Percentiles rank a stretch among this genome's conserved stretches.
Conservation (phyloP, 2,888 invertebrate genomes). For the Pediacus dermestoides region DNA sequence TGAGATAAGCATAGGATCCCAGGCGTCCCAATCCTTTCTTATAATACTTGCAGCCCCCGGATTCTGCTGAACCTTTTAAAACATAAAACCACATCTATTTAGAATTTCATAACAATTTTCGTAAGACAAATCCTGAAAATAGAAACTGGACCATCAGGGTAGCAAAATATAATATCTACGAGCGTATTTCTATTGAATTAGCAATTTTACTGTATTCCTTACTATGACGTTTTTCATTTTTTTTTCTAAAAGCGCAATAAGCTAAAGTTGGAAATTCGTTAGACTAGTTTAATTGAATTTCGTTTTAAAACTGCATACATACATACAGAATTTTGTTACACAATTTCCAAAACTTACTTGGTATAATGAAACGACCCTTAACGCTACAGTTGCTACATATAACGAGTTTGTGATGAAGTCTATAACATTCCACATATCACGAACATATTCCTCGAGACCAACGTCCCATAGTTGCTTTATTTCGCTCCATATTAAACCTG, state of each 20-base stretch:
- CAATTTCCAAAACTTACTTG: slow-evolving; percentile 61
- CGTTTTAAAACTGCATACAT: too few relatives aligned
- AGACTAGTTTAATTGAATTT: too few relatives aligned
- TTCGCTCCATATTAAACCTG: slow-evolving; percentile 97
- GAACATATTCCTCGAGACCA: slow-evolving; percentile 91
- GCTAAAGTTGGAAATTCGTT: too few relatives aligned
- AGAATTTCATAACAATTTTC: too few relatives aligned
- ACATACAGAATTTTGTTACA: slow-evolving; percentile 5
- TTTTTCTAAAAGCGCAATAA: too few relatives aligned
- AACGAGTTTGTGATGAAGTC: slow-evolving; percentile 98
- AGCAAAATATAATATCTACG: too few relatives aligned
- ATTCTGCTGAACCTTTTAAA: slow-evolving; percentile 42
- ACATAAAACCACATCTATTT: too few relatives aligned
- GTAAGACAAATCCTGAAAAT: too few relatives aligned
- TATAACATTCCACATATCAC: slow-evolving; percentile 99
- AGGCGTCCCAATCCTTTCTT: slow-evolving; percentile 93
- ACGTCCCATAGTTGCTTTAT: slow-evolving; percentile 99
- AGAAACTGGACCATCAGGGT: too few relatives aligned
- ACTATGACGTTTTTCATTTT: too few relatives aligned
- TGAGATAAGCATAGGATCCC: slow-evolving; percentile 96
- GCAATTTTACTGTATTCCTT: too few relatives aligned
- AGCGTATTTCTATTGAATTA: too few relatives aligned
- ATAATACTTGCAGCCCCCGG: slow-evolving; percentile 42
- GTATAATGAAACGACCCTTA: slow-evolving; percentile 90
- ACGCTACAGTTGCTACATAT: slow-evolving; percentile 94